These are phyloP conservation scores for Oreochromis tanganicae DNA, from an alignment of 2,113 vertebrate genomes.

Conservation along the genomic window DNA sequence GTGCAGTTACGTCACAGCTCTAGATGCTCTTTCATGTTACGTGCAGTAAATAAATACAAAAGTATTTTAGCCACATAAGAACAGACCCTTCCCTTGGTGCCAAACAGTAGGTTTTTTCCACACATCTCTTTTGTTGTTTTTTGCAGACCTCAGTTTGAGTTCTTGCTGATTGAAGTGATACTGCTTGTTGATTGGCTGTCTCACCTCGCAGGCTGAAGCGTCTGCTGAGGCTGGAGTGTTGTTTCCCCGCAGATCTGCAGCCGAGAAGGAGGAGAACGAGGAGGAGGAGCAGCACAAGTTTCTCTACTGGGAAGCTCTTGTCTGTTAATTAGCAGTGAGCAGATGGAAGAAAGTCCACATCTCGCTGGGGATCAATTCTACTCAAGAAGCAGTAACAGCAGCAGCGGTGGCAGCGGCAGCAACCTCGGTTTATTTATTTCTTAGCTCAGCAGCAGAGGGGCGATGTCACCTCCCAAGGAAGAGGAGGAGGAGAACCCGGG, in stretches of 20 bases:
- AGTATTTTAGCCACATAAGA: neutral
- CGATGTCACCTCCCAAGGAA: slow-evolving; percentile 50
- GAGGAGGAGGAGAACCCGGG: slow-evolving; percentile 26
- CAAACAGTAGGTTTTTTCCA: neutral
- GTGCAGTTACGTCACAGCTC: neutral
- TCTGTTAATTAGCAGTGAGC: slow-evolving; percentile 72
- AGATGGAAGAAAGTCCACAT: slow-evolving; percentile 68
- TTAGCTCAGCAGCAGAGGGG: slow-evolving; percentile 31
- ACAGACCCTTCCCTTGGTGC: neutral
- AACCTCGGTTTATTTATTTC: slow-evolving; percentile 55
- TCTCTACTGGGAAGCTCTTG: slow-evolving; percentile 55
- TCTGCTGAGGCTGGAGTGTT: slow-evolving; percentile 25
- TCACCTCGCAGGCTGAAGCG: slow-evolving; percentile 28
- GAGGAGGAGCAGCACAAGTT: slow-evolving; percentile 16
- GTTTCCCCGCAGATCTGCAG: slow-evolving; percentile 40
- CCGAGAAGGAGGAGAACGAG: slow-evolving; percentile 9
- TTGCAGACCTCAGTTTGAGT: neutral
- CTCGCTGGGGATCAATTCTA: slow-evolving; percentile 61
- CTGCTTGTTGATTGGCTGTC: slow-evolving; percentile 36
- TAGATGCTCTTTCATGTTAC: neutral
- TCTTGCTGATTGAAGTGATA: slow-evolving; percentile 13
- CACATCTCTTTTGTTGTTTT: neutral
- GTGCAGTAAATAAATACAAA: neutral
- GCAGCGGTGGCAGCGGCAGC: neutral
- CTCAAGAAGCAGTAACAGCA: slow-evolving; percentile 34